Percentiles rank a stretch among this genome's conserved stretches.
Evolutionary conservation across 2,797 vertebrate genomes (phyloP).

Genomic region (Mallotus villosus): DNA sequence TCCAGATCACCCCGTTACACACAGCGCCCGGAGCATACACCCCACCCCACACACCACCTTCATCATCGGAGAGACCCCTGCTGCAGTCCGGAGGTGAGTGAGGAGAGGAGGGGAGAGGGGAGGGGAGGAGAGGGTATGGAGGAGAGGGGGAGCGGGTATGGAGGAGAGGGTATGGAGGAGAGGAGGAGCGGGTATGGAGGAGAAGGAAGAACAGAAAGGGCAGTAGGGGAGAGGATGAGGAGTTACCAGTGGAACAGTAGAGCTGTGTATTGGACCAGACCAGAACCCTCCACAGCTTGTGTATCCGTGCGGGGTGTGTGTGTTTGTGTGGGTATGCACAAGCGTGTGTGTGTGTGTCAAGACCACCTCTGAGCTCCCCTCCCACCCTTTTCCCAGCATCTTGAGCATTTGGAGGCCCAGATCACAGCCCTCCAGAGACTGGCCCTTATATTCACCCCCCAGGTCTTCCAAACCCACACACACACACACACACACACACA

Average conservation of each 20-base stretch:
- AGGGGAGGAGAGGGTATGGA: not conserved
- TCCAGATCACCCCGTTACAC: conserved; percentile 74
- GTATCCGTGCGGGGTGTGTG: not conserved
- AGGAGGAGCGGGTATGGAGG: not conserved
- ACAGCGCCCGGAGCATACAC: conserved; percentile 71
- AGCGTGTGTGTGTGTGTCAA: conserved; percentile 11
- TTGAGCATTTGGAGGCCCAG: conserved; percentile 62
- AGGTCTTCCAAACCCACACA: conserved; percentile 59
- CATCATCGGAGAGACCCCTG: conserved; percentile 87
- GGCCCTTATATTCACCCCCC: conserved; percentile 49
- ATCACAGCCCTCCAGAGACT: conserved; percentile 59
- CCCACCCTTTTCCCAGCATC: conserved; percentile 74
- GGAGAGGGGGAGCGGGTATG: no score
- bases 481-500: conserved; percentile 37
- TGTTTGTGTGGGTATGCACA: conserved; percentile 28
- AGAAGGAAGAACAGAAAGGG: not conserved
- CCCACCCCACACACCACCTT: conserved; percentile 71
- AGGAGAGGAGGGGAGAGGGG: not conserved
- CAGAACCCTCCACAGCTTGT: conserved; percentile 59
- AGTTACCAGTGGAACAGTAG: conserved; percentile 45
- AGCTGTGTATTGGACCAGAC: conserved; percentile 58
- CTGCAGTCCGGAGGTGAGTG: conserved; percentile 80
- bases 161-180: not conserved
- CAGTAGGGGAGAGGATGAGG: conserved; percentile 19
- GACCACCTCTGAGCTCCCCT: conserved; percentile 76